Percentiles rank a stretch among this genome's conserved stretches.
Evolutionary conservation across 1,140 invertebrate genomes (phyloP).

Genomic region (Sinonovacula constricta): DNA sequence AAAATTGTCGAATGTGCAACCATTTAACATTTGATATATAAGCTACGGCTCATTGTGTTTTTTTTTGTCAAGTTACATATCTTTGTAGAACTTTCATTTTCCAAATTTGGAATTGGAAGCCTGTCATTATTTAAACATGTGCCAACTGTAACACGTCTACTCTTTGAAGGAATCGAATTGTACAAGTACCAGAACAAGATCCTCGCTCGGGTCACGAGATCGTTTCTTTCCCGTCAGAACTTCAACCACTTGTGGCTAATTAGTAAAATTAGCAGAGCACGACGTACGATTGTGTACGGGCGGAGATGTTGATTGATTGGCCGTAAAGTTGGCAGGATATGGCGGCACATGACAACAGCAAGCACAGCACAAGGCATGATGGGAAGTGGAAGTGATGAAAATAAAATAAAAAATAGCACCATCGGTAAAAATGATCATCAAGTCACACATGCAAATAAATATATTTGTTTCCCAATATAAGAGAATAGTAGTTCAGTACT

Average conservation of each 20-base stretch:
- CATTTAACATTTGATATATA: no score
- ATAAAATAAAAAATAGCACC: constrained; percentile 76
- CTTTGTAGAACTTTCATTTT: no score
- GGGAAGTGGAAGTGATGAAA: constrained; percentile 71
- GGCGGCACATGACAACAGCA: constrained; percentile 80
- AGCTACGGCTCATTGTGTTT: no score
- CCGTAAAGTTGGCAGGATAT: constrained; percentile 76
- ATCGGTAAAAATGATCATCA: constrained; percentile 73
- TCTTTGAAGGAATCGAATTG: background rate
- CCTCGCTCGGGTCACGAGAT: constrained; percentile 88
- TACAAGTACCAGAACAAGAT: constrained; percentile 92
- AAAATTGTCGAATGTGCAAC: no score
- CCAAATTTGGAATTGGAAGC: no score
- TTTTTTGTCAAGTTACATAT: no score
- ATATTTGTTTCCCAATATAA: background rate
- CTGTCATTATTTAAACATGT: background rate
- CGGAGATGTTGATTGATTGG: constrained; percentile 77
- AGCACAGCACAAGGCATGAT: constrained; percentile 77
- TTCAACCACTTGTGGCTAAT: constrained; percentile 80
- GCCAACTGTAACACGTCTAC: background rate
- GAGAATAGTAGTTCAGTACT: background rate
- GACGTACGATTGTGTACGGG: constrained; percentile 48
- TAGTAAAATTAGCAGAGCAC: constrained; percentile 67
- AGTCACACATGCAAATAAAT: constrained; percentile 70
- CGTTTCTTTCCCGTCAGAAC: constrained; percentile 90